phyloP scores from a whole-genome alignment of 2,888 invertebrate genomes.

The Neoscelio sp. region DNA sequence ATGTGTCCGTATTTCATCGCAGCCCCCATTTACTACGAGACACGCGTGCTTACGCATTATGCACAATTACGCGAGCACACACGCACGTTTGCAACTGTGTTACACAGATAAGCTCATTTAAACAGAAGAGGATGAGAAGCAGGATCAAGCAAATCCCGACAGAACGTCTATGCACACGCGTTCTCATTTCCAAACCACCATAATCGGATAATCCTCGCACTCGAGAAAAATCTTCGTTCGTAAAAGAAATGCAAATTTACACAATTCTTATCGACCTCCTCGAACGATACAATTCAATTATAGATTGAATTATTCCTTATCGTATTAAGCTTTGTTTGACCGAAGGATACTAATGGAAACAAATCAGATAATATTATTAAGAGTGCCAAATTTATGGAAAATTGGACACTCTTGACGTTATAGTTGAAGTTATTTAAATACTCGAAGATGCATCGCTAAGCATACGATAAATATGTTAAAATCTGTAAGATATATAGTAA shows the following conservation, averaged over 20 bases:
- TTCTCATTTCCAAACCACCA: constrained; percentile 66
- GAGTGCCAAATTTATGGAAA: not conserved
- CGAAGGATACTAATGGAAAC: constrained; percentile 14
- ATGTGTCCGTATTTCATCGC: constrained; percentile 58
- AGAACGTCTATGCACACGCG: constrained; percentile 66
- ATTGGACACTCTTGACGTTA: no score
- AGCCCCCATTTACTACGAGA: constrained; percentile 56
- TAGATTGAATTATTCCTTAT: constrained; percentile 47
- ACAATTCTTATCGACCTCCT: constrained; percentile 39
- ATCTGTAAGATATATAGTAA: no score
- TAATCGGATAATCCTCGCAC: constrained; percentile 72
- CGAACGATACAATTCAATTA: constrained; percentile 35
- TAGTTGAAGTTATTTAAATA: no score
- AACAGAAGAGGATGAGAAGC: constrained; percentile 60
- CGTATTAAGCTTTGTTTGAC: constrained; percentile 42
- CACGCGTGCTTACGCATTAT: constrained; percentile 70
- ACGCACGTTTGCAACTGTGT: constrained; percentile 43
- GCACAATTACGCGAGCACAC: constrained; percentile 67
- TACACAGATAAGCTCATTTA: constrained; percentile 67
- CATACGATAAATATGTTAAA: no score
- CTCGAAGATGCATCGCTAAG: no score
- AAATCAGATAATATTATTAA: constrained; percentile 18
- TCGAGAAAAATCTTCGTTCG: constrained; percentile 57
- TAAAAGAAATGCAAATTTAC: constrained; percentile 57
- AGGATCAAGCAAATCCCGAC: constrained; percentile 67